Evolutionary conservation across 2,113 vertebrate genomes (phyloP), one percentile per base, ranked within the genome.

Genomic region (Mirounga angustirostris): DNA sequence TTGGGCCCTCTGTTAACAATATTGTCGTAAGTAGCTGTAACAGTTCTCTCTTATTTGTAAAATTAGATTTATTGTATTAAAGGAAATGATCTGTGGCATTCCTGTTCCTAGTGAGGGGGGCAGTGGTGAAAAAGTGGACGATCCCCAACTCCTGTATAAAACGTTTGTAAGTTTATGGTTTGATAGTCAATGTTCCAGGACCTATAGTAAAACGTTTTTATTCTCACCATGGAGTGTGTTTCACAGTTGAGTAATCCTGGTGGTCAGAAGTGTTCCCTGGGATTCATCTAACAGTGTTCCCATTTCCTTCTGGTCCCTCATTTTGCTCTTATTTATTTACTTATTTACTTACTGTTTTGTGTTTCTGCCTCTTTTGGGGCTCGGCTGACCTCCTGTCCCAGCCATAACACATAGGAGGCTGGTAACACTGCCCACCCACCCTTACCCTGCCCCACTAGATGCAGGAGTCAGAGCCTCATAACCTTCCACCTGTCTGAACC

Each of bases 21-120:
- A 7, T 95, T 89, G 26, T 88, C 28, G 8, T 58, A 93, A 46
- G 69, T 85, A 73, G 5, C n/a, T 59, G 21, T 4, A 74, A 22
- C 22, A 74, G 67, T 80, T 71, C 40, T 67, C 95, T 89, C 10
- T 79, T 91, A 33, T 67, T 91, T 87, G 63, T 85, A 91, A 95
- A 93, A 54, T 33, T 81, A 83, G 91, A 73, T 83, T 88, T 83
- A 36, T 46, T 63, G 1, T 69, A 33, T 76, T 28, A 52, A 89
- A 89, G 46, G 46, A 65, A 86, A 94, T 74, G 15, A 13, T 80
- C n/a, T 82, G 19, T 80, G 54, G 21, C 40, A 88, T 80, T 95
- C 94, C 16, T 85, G 13, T 89, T 95, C 22, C 18, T 43, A 67
- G 24, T 22, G 58, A 74, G 5, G 9, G 85, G 61, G 24, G 15